A percentile compares a stretch with the other conserved stretches of the same genome.
These are phyloP conservation scores for Astyanax mexicanus DNA, from an alignment of 2,797 vertebrate species.

Conservation along the genomic window DNA sequence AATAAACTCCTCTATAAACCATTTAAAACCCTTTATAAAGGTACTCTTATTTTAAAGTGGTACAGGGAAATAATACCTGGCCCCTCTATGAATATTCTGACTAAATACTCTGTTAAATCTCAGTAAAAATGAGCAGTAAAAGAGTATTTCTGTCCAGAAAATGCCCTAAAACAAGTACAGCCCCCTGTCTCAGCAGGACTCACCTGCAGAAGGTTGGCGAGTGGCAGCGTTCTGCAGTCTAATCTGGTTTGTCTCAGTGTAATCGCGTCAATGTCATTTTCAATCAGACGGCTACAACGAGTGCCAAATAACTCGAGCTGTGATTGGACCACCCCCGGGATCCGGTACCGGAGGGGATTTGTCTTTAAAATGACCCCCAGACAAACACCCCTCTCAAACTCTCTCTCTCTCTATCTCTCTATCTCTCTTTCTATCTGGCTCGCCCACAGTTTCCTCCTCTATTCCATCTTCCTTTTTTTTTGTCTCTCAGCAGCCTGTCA, in stretches of 20 bases:
- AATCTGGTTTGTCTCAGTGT: slow-evolving; percentile 84
- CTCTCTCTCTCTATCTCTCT: background rate
- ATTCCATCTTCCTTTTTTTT: slow-evolving; percentile 13
- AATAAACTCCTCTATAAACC: no score
- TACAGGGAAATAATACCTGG: no score
- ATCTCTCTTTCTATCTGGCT: background rate
- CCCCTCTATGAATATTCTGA: no score
- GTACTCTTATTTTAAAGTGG: no score
- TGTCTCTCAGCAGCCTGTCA: slow-evolving; percentile 27
- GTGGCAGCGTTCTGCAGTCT: slow-evolving; percentile 77
- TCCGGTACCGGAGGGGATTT: slow-evolving; percentile 58
- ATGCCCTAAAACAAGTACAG: background rate
- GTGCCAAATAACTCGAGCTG: slow-evolving; percentile 80
- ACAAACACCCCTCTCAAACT: slow-evolving; percentile 53
- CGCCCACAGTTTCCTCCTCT: background rate
- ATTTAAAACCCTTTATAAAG: no score
- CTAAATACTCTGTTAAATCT: no score
- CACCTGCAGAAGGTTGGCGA: slow-evolving; percentile 62
- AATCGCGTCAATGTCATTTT: slow-evolving; percentile 89
- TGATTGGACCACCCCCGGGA: slow-evolving; percentile 71
- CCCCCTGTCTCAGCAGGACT: slow-evolving; percentile 7
- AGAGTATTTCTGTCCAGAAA: no score
- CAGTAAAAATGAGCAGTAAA: no score
- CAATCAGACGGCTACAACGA: slow-evolving; percentile 84
- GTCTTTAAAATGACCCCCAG: slow-evolving; percentile 72